Evolutionary conservation across 2,888 invertebrate species (phyloP).

Genomic region (Macropis europaea): DNA sequence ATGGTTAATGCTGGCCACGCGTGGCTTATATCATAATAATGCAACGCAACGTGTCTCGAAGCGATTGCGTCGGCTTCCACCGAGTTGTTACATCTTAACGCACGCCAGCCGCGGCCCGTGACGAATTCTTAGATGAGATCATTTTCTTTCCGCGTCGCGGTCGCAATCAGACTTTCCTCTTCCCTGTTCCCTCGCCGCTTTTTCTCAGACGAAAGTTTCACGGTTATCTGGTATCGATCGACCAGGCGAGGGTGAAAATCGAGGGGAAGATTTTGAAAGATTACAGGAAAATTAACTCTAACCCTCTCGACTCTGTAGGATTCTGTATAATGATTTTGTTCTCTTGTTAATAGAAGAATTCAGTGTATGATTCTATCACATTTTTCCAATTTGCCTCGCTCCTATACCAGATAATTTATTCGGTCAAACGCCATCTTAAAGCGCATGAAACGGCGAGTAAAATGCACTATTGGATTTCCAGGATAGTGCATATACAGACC

Average conservation of each 20-base stretch:
- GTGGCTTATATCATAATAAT: conserved; percentile 70
- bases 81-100: conserved; percentile 27
- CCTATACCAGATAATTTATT: no score
- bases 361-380: no score
- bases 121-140: conserved; percentile 44
- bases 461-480: no score
- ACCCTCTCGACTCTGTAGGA: no score
- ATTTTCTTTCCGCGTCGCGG: conserved; percentile 29
- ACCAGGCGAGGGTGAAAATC: not conserved
- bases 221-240: conserved; percentile 19
- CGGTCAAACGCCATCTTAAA: no score
- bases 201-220: conserved; percentile 21
- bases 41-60: conserved; percentile 53
- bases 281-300: no score
- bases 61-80: conserved; percentile 37
- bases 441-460: no score
- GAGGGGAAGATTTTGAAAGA: not conserved
- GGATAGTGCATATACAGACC: no score
- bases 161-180: conserved; percentile 33
- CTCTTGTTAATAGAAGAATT: no score
- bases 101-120: conserved; percentile 17
- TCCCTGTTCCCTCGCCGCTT: conserved; percentile 23
- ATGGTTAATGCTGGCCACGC: conserved; percentile 59
- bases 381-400: no score
- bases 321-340: no score